Base-by-base conservation (phyloP, 2,888 invertebrate genomes). In the Lissonota sp. region DNA sequence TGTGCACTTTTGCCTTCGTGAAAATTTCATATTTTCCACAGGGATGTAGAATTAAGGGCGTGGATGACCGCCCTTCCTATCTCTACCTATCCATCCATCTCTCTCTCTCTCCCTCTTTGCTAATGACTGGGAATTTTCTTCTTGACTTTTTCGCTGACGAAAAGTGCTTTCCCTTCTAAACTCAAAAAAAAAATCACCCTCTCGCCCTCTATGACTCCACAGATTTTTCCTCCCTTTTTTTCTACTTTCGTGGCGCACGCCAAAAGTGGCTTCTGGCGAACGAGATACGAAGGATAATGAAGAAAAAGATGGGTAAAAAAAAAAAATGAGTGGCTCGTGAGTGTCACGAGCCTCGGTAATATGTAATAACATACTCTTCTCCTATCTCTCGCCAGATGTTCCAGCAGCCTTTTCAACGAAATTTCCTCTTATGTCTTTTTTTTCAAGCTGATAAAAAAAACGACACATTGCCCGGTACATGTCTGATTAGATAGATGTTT, bases 121-220 rank as follows among this genome's bases (percentile, higher is more conserved):
- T 86, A 85, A 88, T 87, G 81, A 84, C 83, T 72, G 78, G 81
- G 79, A 78, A 84, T 83, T 83, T 81, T 84, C 77, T 63, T 39
- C 42, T 53, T 46, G 55, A 26, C 14, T 55, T 79, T 63, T 75
- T 67, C 44, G 62, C 55, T 77, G 67, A 74, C 10, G 37, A 51
- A 60, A 8, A 60, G 66, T 42, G 64, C 37, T 37, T 37, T 12
- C 6, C 12, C 16, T 42, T 39, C 10, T 5, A 14, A 37, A 63
- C 62, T 63, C 51, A 72, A 53, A 44, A 10, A 67, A n/a, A 67
- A 37, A 7, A 42, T 42, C 60, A n/a, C 7, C 16, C 14, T 8
- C 60, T 60, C 58, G 57, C 10, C 49, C 57, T 40, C 8, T 1
- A 16, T 67, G 75, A 75, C 75, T 60, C 12, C 5, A 75, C 75